These are phyloP conservation scores for Drosophila buzzatii DNA, from an alignment of 2,888 invertebrate species.

Conservation along the genomic window DNA sequence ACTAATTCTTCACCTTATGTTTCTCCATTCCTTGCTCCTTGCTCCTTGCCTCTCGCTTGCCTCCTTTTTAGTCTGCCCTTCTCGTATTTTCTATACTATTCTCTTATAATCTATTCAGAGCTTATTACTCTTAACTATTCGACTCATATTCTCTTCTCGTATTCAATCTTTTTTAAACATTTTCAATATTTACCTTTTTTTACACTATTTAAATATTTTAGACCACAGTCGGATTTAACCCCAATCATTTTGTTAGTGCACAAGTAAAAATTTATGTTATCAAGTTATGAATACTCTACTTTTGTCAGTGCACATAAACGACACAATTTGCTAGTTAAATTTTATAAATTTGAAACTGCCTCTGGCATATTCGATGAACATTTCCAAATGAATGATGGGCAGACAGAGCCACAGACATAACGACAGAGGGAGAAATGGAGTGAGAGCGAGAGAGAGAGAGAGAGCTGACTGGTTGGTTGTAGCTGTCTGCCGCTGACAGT, in stretches of 20 bases:
- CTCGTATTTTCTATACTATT: too few species aligned
- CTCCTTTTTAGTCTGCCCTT: background rate
- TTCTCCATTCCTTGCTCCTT: too few species aligned
- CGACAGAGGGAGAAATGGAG: background rate
- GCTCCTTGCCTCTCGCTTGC: background rate
- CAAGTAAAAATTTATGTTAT: background rate
- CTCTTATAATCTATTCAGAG: too few species aligned
- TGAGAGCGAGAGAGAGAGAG: background rate
- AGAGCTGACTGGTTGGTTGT: background rate
- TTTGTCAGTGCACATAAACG: slow-evolving; percentile 7
- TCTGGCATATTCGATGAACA: slow-evolving; percentile 40
- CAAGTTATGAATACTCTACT: slow-evolving; percentile 3
- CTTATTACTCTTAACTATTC: too few species aligned
- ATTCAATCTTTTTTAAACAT: background rate
- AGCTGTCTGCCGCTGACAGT: slow-evolving; percentile 43
- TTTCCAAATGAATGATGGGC: slow-evolving; percentile 39
- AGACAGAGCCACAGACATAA: background rate
- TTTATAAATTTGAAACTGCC: slow-evolving; percentile 27
- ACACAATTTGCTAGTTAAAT: slow-evolving; percentile 25
- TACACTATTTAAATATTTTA: background rate
- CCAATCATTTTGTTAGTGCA: background rate
- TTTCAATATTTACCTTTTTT: background rate
- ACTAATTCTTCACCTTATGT: too few species aligned
- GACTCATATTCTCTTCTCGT: background rate
- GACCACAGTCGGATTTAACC: background rate